Evolutionary conservation across 2,888 invertebrate species (phyloP).

Genomic region (Luperina testacea): DNA sequence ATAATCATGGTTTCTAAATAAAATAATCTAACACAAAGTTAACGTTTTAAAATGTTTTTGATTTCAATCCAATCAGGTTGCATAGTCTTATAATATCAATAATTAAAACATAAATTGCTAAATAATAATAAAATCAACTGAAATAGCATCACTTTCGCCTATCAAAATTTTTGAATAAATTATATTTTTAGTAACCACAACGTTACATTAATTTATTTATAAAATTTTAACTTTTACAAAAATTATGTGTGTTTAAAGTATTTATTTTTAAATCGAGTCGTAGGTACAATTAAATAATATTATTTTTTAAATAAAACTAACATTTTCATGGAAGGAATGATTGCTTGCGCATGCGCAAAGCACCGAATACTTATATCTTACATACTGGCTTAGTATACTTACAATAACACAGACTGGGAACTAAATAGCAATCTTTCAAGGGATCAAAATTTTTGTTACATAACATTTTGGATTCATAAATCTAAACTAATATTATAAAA

Average conservation of each 20-base stretch:
- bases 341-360: conserved; percentile 36
- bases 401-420: not conserved
- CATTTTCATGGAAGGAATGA: conserved; percentile 56
- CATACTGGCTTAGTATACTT: conserved; percentile 53
- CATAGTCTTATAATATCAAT: conserved; percentile 12
- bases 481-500: no score
- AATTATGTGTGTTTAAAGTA: not conserved
- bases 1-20: conserved; percentile 10
- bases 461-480: not conserved
- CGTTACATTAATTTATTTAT: not conserved
- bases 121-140: conserved; percentile 19
- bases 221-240: conserved; percentile 10
- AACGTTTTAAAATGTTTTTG: not conserved
- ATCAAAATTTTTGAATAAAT: not conserved
- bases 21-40: not conserved
- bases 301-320: conserved; percentile 22
- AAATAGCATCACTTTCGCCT: conserved; percentile 8
- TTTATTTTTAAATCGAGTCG: not conserved
- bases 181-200: conserved; percentile 6
- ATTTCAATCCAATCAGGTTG: not conserved
- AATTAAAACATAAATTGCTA: not conserved
- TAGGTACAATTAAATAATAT: conserved; percentile 11
- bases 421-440: not conserved
- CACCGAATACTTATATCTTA: conserved; percentile 49
- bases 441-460: not conserved